Conservation (phyloP, 2,113 vertebrate genomes). For the Laticauda laticaudata region DNA sequence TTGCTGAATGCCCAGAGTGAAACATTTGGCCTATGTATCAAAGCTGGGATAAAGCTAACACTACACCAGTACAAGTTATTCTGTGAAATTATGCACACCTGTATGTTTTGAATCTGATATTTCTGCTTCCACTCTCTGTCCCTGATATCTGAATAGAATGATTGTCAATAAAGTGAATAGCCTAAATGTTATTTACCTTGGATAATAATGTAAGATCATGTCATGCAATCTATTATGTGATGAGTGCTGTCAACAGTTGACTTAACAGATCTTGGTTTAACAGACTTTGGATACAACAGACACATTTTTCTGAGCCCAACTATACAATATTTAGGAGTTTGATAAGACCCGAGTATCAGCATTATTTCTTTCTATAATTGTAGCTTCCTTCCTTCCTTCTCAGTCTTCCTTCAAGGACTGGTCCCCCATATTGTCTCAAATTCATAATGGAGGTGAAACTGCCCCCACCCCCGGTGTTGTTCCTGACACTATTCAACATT, state of each 20-base stretch:
- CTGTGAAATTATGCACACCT: background rate
- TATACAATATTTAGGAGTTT: background rate
- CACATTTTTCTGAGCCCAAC: background rate
- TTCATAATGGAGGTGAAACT: background rate
- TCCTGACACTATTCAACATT: background rate
- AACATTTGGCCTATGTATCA: background rate
- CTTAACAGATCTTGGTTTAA: background rate
- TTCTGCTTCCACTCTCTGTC: background rate
- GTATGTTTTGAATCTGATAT: background rate
- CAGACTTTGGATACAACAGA: background rate
- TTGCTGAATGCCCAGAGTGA: background rate
- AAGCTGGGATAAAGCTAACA: background rate
- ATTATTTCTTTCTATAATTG: background rate
- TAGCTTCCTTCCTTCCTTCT: background rate
- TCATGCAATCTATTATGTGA: background rate
- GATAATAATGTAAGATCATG: background rate
- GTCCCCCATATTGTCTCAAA: background rate
- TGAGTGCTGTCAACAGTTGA: background rate
- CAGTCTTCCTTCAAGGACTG: background rate
- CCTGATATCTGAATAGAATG: background rate
- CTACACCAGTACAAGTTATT: background rate
- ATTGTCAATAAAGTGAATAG: background rate
- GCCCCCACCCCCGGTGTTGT: rapidly evolving
- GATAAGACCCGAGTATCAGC: background rate
- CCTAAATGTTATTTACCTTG: background rate